These are phyloP conservation scores for Phalloptychus januarius DNA, from an alignment of 2,797 vertebrate genomes.

Conservation along the genomic window DNA sequence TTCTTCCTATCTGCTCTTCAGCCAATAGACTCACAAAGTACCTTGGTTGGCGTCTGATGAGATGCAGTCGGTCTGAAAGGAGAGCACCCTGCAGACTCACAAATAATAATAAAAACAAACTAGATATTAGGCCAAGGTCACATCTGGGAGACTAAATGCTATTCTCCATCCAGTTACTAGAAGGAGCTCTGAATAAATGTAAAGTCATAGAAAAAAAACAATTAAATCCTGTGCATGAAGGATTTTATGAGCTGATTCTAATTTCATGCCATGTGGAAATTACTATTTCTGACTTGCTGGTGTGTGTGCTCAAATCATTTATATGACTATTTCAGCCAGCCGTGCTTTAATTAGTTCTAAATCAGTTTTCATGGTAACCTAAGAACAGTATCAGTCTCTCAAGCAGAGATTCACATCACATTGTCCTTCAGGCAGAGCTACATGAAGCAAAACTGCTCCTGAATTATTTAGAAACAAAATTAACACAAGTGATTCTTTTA, in stretches of 20 bases:
- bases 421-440: conserved; percentile 15
- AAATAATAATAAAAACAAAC: conserved; percentile 70
- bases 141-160: conserved; percentile 65
- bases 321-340: conserved; percentile 5
- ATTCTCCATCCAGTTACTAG: conserved; percentile 40
- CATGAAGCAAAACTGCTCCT: conserved; percentile 19
- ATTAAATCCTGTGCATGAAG: conserved; percentile 11
- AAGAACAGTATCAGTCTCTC: neutral
- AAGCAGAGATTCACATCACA: conserved; percentile 7
- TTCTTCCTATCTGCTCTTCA: conserved; percentile 45
- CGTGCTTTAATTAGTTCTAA: conserved; percentile 24
- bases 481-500: neutral
- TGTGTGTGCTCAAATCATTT: neutral
- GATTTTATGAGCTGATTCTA: conserved; percentile 18
- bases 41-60: conserved; percentile 37
- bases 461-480: conserved; percentile 13
- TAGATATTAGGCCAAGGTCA: conserved; percentile 62
- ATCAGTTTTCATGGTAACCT: conserved; percentile 8
- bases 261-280: conserved; percentile 1
- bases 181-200: conserved; percentile 16
- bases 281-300: conserved; percentile 7
- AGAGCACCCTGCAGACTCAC: conserved; percentile 53
- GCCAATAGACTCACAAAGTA: conserved; percentile 41
- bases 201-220: conserved; percentile 13
- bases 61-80: conserved; percentile 43